Evolutionary conservation across 2,888 invertebrate species (phyloP), one percentile per base, ranked within the genome.

Genomic region (Parochlus steinenii): DNA sequence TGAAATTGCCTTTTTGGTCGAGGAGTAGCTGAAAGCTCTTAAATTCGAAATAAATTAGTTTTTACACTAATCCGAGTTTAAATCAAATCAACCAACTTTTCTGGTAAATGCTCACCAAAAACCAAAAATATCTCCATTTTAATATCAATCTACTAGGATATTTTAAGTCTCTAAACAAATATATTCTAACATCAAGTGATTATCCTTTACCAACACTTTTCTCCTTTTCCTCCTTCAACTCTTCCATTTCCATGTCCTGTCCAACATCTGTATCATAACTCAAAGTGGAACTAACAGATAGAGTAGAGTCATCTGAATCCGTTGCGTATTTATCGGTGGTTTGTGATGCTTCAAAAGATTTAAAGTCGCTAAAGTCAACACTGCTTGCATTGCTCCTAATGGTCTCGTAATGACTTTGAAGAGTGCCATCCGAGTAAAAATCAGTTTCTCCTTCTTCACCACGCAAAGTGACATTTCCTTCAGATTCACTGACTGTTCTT

Each of bases 291-390:
- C 12, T 6, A 14, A 28, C 15, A 22, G 31, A 30, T 30, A 5
- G 11, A 14, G 10, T 7, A 17, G 18, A 18, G 11, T 7, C 8
- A 14, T 31, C 31, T 6, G 22, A 31, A 22, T 22, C 20, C 7
- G n/a, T n/a, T n/a, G 11, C 22, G 10, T 14, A n/a, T 3, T 12
- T 14, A 22, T 31, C 22, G 3, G 20, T 31, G 11, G 23, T 8
- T n/a, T n/a, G n/a, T n/a, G 20, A 20, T 20, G 20, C 14, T 8
- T 26, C 20, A 28, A 34, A 34, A 3, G 34, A 34, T 14, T 34
- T 27, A 22, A 34, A 34, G 3, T 34, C 34, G 14, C 16, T 31
- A 6, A 23, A 23, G 16, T 34, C 34, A n/a, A 15, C 6, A 3
- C 11, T 24, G n/a, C 28, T 28, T 3, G 16, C 22, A 15, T 27